Evolutionary conservation across 2,888 invertebrate species (phyloP).

Genomic region (Lepidocyrtinus sp.): DNA sequence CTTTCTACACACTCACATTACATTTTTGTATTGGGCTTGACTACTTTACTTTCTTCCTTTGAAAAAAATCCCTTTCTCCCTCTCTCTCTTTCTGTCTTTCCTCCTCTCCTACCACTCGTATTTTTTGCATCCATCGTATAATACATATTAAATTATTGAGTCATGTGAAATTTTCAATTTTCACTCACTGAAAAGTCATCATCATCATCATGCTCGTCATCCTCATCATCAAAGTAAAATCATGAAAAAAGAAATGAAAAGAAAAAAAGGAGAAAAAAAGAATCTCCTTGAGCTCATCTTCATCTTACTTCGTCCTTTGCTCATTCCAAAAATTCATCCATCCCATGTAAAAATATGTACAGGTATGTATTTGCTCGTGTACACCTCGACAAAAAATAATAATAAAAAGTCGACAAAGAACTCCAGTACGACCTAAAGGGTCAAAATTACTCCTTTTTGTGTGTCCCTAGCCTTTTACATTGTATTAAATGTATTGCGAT

Average conservation of each 20-base stretch:
- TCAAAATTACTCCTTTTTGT: background rate
- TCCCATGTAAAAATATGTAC: background rate
- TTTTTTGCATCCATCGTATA: constrained; percentile 10
- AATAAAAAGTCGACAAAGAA: background rate
- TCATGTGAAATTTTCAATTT: constrained; percentile 59
- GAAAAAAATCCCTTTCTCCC: constrained; percentile 23
- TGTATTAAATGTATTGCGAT: background rate
- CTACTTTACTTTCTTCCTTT: background rate
- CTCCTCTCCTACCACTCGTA: background rate
- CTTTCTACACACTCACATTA: background rate
- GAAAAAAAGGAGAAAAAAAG: background rate
- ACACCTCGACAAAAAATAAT: background rate
- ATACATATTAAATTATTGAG: constrained; percentile 51
- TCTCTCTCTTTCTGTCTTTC: constrained; percentile 3
- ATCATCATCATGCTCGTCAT: background rate
- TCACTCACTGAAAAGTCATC: constrained; percentile 19
- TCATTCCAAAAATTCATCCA: background rate
- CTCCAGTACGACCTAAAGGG: background rate
- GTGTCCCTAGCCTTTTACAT: background rate
- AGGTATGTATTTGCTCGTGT: too few relatives aligned
- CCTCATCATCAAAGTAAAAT: constrained; percentile 14
- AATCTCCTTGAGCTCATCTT: constrained; percentile 27
- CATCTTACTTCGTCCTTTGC: background rate
- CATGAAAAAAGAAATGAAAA: constrained; percentile 22
- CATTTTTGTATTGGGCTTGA: background rate